These are phyloP conservation scores for Zaprionus capensis DNA, from an alignment of 1,140 invertebrate species.

Conservation along the genomic window DNA sequence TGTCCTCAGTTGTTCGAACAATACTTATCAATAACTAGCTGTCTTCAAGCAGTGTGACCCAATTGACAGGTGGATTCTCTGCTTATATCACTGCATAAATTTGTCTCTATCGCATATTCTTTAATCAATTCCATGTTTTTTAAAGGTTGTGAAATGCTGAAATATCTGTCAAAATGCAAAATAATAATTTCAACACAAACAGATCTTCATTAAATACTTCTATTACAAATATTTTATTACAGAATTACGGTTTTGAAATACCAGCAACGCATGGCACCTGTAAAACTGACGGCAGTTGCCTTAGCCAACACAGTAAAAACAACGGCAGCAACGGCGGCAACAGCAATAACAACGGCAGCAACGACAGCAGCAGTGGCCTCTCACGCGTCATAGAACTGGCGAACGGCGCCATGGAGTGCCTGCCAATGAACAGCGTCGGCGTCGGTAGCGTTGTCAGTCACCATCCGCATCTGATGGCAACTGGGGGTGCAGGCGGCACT, in stretches of 20 bases:
- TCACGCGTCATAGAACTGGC: slow-evolving; percentile 59
- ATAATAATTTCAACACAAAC: neutral
- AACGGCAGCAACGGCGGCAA: slow-evolving; percentile 24
- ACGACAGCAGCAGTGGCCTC: slow-evolving; percentile 44
- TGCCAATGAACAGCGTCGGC: slow-evolving; percentile 63
- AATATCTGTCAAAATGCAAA: slow-evolving; percentile 28
- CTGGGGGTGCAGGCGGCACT: slow-evolving; percentile 34
- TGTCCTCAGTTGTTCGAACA: too few relatives aligned
- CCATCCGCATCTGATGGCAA: slow-evolving; percentile 68
- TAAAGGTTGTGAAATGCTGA: too few relatives aligned
- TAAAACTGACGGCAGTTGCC: slow-evolving; percentile 67
- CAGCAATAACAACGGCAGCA: neutral
- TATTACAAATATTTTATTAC: slow-evolving; percentile 15
- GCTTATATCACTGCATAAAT: too few relatives aligned
- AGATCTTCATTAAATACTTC: neutral
- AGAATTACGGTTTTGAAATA: slow-evolving; percentile 78
- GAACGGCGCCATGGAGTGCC: slow-evolving; percentile 72
- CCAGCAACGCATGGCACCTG: slow-evolving; percentile 70
- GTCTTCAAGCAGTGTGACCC: too few relatives aligned
- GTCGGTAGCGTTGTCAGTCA: slow-evolving; percentile 36
- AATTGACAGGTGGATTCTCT: too few relatives aligned
- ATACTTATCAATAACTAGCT: too few relatives aligned
- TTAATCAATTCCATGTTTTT: too few relatives aligned
- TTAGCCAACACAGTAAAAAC: slow-evolving; percentile 44
- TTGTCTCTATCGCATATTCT: too few relatives aligned